Base-by-base conservation (phyloP, 2,888 invertebrate genomes). In the Pantelozetes paolii region DNA sequence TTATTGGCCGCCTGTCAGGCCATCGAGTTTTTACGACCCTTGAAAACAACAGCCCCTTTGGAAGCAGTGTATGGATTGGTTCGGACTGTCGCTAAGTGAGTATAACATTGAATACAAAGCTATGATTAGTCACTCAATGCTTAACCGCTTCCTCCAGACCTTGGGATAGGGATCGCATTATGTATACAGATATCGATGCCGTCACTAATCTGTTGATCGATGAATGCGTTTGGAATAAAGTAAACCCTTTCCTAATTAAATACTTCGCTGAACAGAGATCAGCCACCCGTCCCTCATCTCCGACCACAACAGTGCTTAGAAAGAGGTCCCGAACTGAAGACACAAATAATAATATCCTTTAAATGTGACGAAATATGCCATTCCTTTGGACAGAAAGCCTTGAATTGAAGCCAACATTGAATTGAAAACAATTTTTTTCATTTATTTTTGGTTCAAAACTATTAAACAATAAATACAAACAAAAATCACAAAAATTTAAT, bases 1-100 rank as follows among this genome's bases (percentile, higher is more conserved):
- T 81, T 89, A 57, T 79, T 88, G 67, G 86, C 86, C 5, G 88
- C 88, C 5, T 88, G 88, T 79, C 88, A 89, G 80, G 88, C 87
- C 9, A 85, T 89, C 67, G 88, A 88, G 80, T 88, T 89, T 79
- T 81, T 88, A 50, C 82, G 88, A 42, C 88, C 88, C 0, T 80
- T 88, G 71, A 86, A 84, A 78, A 86, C 87, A 8, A 88, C 88
- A 0, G 82, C 83, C 13, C 88, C 88, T 0, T 81, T 88, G 62
- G 88, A 89, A 79, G 86, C 86, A 77, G 86, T 88, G n/a, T 86
- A 87, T 80, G 83, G 83, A 74, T 82, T 86, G 2, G 87, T 89
- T 6, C 82, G 88, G 54, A 82, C 82, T 26, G 83, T 84, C 40
- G 84, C 83, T 1, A 82, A 82, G 85, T 86, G 78, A 80, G 81